Percentiles rank a stretch among this genome's conserved stretches.
phyloP scores from a whole-genome alignment of 2,113 vertebrate species.

The Oreotragus oreotragus region DNA sequence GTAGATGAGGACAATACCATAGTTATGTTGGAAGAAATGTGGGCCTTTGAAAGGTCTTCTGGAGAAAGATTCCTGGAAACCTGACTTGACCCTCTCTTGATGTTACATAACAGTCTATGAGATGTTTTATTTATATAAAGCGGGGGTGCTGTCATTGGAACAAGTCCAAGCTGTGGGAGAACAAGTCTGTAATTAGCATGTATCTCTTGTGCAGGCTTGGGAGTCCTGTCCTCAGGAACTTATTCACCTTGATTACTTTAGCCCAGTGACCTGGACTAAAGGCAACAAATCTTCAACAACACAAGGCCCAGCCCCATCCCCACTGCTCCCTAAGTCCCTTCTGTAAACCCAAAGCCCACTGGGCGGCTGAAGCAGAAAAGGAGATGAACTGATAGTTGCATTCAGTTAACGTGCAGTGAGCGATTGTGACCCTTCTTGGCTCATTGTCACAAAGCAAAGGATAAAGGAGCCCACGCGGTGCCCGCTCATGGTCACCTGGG shows the following conservation, averaged over 20 bases:
- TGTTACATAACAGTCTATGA: not conserved
- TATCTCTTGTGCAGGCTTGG: not conserved
- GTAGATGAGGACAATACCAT: not conserved
- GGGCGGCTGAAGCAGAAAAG: no score
- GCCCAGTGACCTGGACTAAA: not conserved
- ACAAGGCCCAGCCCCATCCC: not conserved
- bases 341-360: not conserved
- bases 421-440: fast-evolving
- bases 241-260: not conserved
- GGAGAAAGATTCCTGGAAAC: not conserved
- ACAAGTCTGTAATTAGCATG: not conserved
- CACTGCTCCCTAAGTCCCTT: not conserved
- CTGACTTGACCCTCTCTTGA: not conserved
- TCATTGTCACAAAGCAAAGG: not conserved
- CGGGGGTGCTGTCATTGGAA: not conserved
- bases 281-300: not conserved
- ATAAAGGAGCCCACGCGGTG: not conserved
- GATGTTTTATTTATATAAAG: not conserved
- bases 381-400: not conserved
- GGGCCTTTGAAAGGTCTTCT: not conserved
- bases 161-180: not conserved
- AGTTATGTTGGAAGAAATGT: not conserved
- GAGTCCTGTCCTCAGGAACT: not conserved
- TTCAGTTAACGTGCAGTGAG: not conserved
- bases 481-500: fast-evolving